phyloP scores from a whole-genome alignment of 2,113 vertebrate genomes.

The Turnix velox region DNA sequence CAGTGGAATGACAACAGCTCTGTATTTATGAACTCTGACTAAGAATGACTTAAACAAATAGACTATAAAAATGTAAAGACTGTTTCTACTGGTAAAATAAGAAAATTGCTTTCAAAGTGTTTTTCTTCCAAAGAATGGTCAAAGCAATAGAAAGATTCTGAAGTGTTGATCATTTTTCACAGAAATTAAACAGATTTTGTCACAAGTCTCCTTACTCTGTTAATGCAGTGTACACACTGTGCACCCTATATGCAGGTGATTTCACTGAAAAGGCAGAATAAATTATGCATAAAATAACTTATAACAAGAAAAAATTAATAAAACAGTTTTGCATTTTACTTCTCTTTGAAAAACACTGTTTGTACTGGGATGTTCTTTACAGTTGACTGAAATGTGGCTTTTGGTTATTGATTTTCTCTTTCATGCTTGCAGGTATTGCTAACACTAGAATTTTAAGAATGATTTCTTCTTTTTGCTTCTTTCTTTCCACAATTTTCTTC shows the following conservation, averaged over 20 bases:
- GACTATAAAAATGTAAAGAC: background rate
- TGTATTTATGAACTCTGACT: background rate
- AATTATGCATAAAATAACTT: constrained; percentile 18
- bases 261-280: background rate
- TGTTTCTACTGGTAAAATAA: constrained; percentile 8
- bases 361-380: background rate
- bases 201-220: background rate
- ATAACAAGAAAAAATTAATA: background rate
- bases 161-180: constrained; percentile 7
- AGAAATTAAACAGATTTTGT: constrained; percentile 18
- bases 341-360: background rate
- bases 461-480: constrained; percentile 1
- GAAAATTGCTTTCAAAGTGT: background rate
- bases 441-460: background rate
- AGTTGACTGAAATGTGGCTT: background rate
- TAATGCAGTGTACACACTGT: background rate
- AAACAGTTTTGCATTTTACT: background rate
- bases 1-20: background rate
- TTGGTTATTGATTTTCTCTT: background rate
- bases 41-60: background rate
- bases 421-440: background rate
- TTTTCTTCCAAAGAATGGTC: background rate
- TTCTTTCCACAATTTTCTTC: background rate
- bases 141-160: constrained; percentile 12
- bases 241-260: background rate